Evolutionary conservation across 2,113 vertebrate genomes (phyloP).

Genomic region (Brienomyrus longianalis): DNA sequence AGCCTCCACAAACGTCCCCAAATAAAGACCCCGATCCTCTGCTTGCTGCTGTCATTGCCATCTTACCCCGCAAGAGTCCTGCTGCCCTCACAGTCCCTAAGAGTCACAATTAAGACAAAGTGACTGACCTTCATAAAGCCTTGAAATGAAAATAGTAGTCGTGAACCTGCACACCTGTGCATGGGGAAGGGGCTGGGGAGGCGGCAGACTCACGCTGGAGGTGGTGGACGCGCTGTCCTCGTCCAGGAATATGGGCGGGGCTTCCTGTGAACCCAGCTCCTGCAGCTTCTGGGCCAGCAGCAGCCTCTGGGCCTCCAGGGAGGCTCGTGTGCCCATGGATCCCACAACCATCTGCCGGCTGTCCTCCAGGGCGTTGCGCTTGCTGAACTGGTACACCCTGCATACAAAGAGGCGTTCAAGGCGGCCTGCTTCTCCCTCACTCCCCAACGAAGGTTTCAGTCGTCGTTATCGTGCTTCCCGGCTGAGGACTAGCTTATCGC

Average conservation of each 20-base stretch:
- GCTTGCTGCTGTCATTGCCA: not conserved
- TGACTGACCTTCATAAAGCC: not conserved
- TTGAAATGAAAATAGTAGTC: not conserved
- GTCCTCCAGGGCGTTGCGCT: constrained; percentile 76
- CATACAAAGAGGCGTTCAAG: not conserved
- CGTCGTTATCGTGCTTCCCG: not conserved
- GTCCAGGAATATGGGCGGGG: constrained; percentile 63
- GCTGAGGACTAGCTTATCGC: no score
- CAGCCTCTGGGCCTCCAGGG: constrained; percentile 74
- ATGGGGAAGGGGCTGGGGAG: not conserved
- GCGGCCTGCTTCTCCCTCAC: not conserved
- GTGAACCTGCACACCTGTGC: not conserved
- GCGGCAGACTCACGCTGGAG: constrained; percentile 57
- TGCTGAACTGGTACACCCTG: constrained; percentile 81
- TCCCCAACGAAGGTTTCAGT: not conserved
- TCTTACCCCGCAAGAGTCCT: not conserved
- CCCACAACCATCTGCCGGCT: constrained; percentile 69
- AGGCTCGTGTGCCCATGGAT: constrained; percentile 68
- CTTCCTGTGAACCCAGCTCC: constrained; percentile 59
- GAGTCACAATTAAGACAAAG: not conserved
- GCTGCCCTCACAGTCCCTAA: not conserved
- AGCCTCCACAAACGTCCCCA: not conserved
- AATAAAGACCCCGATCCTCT: not conserved
- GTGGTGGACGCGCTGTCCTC: constrained; percentile 61
- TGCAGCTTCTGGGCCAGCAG: constrained; percentile 69